Conservation (phyloP, 1,140 invertebrate species). For the Sminthurinus signatus region DNA sequence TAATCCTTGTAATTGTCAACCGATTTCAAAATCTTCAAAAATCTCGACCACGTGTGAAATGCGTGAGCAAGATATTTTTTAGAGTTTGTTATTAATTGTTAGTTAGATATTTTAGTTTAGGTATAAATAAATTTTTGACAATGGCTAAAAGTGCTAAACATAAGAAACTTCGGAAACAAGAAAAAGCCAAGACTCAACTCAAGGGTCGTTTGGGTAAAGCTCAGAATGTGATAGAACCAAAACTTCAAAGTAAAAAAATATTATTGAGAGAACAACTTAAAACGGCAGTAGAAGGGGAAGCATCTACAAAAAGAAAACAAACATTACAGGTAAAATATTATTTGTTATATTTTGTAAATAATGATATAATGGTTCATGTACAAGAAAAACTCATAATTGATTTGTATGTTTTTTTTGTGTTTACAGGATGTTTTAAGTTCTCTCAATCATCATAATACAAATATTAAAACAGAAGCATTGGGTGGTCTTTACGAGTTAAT, state of each 20-base stretch:
- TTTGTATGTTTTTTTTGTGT: slow-evolving; percentile 4
- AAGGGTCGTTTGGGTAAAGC: slow-evolving; percentile 29
- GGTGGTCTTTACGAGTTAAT: slow-evolving; percentile 29
- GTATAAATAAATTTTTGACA: background rate
- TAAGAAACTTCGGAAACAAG: slow-evolving; percentile 33
- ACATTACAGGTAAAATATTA: slow-evolving; percentile 21
- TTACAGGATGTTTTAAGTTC: slow-evolving; percentile 31
- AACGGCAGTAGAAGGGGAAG: slow-evolving; percentile 5
- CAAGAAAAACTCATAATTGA: too few relatives aligned
- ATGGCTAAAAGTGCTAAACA: slow-evolving; percentile 40
- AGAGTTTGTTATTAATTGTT: too few relatives aligned
- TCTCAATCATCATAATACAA: slow-evolving; percentile 36
- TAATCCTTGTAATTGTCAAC: too few relatives aligned
- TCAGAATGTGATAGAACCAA: slow-evolving; percentile 36
- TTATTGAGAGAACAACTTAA: slow-evolving; percentile 37
- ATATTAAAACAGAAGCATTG: slow-evolving; percentile 33
- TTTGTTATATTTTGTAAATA: background rate
- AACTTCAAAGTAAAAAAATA: slow-evolving; percentile 36
- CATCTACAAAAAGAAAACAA: slow-evolving; percentile 20
- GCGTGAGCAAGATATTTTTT: too few relatives aligned
- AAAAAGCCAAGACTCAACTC: slow-evolving; percentile 38
- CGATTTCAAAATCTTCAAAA: too few relatives aligned
- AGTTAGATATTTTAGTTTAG: too few relatives aligned
- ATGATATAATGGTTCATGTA: background rate
- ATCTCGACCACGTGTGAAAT: too few relatives aligned